A percentile compares a stretch with the other conserved stretches of the same genome.
These are phyloP conservation scores for Nezara viridula DNA, from an alignment of 2,888 invertebrate genomes.

Conservation along the genomic window DNA sequence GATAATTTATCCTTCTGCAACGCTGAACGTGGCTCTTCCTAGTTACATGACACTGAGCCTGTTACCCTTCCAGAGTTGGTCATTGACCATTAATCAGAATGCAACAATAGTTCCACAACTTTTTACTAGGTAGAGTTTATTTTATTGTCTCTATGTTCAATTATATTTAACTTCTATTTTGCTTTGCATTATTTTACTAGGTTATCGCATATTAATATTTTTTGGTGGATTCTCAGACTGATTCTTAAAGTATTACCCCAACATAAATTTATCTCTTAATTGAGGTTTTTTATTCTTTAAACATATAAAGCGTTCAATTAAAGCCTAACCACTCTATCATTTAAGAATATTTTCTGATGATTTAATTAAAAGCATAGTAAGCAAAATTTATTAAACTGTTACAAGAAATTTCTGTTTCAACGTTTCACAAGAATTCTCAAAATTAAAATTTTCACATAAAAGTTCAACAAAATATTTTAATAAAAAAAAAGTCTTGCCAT, in stretches of 20 bases:
- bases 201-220: background rate
- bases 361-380: too few species aligned
- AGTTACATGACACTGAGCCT: slow-evolving; percentile 77
- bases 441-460: too few species aligned
- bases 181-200: too few species aligned
- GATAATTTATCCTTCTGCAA: slow-evolving; percentile 75
- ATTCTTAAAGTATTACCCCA: background rate
- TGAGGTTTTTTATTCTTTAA: background rate
- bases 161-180: background rate
- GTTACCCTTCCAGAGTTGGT: slow-evolving; percentile 82
- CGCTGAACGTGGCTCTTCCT: slow-evolving; percentile 79
- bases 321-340: background rate
- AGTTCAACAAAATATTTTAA: too few species aligned
- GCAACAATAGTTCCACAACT: slow-evolving; percentile 80
- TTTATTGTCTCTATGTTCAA: background rate
- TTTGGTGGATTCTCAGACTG: too few species aligned
- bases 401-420: too few species aligned
- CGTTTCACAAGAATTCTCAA: too few species aligned
- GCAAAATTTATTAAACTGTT: too few species aligned
- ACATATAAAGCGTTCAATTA: background rate
- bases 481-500: too few species aligned
- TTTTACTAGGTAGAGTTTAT: slow-evolving; percentile 72
- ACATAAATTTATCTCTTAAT: background rate
- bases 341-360: background rate
- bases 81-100: slow-evolving; percentile 77